phyloP scores from a whole-genome alignment of 2,888 invertebrate genomes.

The Cyrtodaria siliqua region DNA sequence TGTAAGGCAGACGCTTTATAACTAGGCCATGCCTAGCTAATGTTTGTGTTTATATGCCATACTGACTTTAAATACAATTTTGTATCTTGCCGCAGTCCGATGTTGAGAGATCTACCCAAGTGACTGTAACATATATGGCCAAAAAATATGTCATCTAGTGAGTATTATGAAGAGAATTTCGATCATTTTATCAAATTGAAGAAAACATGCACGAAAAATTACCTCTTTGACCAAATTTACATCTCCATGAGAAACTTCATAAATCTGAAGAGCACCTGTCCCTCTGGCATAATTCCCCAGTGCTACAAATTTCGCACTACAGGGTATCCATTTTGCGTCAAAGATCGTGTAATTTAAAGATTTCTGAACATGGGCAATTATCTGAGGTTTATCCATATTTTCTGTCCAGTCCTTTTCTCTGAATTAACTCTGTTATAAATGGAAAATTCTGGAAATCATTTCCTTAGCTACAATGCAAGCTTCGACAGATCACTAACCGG shows the following conservation, averaged over 20 bases:
- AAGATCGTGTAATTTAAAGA: conserved; percentile 94
- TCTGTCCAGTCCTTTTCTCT: too few relatives aligned
- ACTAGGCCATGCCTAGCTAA: too few relatives aligned
- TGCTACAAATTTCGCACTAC: conserved; percentile 96
- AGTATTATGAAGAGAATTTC: too few relatives aligned
- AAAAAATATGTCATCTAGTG: too few relatives aligned
- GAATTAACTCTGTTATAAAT: too few relatives aligned
- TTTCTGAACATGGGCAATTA: conserved; percentile 95
- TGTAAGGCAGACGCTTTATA: too few relatives aligned
- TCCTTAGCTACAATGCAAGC: conserved; percentile 56
- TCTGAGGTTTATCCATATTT: conserved; percentile 93
- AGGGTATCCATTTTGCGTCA: conserved; percentile 98
- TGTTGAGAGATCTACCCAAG: too few relatives aligned
- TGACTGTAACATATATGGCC: too few relatives aligned
- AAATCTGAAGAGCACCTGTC: conserved; percentile 92
- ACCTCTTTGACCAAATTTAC: conserved; percentile 88
- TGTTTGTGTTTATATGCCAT: too few relatives aligned
- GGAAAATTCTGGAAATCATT: conserved; percentile 48
- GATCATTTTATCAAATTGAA: not conserved
- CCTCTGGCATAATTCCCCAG: conserved; percentile 95
- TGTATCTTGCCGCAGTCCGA: too few relatives aligned
- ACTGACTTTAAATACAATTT: too few relatives aligned
- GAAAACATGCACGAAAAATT: conserved; percentile 37
- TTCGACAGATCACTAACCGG: conserved; percentile 38
- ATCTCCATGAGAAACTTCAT: conserved; percentile 89